Evolutionary conservation across 2,113 vertebrate genomes (phyloP), one percentile per base, ranked within the genome.

Genomic region (Brachyhypopomus occidentalis): DNA sequence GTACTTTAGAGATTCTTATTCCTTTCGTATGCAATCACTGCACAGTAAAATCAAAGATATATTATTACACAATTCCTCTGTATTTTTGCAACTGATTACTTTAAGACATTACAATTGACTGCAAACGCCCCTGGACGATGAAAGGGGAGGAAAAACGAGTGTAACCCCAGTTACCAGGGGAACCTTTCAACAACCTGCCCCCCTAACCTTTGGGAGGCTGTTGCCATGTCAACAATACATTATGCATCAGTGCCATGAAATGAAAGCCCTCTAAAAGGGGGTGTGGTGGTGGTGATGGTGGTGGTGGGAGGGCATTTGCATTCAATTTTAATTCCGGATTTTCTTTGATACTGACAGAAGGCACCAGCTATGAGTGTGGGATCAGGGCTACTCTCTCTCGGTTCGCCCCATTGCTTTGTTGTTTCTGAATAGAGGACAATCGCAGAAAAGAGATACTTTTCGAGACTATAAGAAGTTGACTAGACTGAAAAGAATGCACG

Each of bases 121-220:
- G 66, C 3, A 19, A 12, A 41, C 36, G 20, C 20, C 36, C 34
- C 34, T 41, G 66, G 19, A 70, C 8, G 19, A 70, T 22, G 60
- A 23, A 62, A 8, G 14, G n/a, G 22, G 25, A 9, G 59, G 25
- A 5, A 16, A 27, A 30, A 17, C 16, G 2, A 0, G 11, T 12
- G 19, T 36, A 52, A 52, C 45, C 34, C 34, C 8, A 36, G 34
- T 70, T 70, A 70, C 66, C 66, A 38, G 2, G 9, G 36, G 34
- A 70, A 70, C 66, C 34, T 20, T 70, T 70, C 66, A 41, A 34
- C 16, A 38, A n/a, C 6, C 34, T 70, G 66, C 34, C 36, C 64
- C 12, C 66, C 66, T 70, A 70, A 70, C 66, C 34, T 41, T 70
- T 34, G 66, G 66, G 66, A 70, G 66, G 38, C 36, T 20, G 66